Evolutionary conservation across 2,888 invertebrate genomes (phyloP).

Genomic region (Chymomyza caudatula): DNA sequence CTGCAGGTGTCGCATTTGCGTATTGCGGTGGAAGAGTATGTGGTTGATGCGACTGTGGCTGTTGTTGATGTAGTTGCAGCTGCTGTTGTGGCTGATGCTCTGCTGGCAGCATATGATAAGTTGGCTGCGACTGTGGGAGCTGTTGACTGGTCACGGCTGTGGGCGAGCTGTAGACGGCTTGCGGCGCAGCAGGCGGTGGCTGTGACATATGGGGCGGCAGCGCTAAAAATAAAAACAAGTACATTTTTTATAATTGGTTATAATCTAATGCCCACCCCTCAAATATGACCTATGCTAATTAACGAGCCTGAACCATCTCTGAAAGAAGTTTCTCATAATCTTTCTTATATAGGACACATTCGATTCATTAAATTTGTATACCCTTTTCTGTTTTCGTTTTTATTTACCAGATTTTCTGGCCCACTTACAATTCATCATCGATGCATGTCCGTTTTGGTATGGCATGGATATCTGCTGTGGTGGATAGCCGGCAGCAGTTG

Average conservation of each 20-base stretch:
- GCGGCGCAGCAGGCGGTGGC: constrained; percentile 32
- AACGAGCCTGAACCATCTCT: too few species aligned
- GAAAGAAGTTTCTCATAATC: too few species aligned
- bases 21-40: constrained; percentile 47
- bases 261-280: too few species aligned
- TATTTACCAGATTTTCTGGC: background rate
- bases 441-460: constrained; percentile 74
- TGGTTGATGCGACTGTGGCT: constrained; percentile 47
- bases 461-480: constrained; percentile 67
- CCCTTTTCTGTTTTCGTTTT: too few species aligned
- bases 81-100: constrained; percentile 37
- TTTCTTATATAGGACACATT: too few species aligned
- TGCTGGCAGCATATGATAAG: too few species aligned
- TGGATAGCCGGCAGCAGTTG: constrained; percentile 29
- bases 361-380: too few species aligned
- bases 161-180: constrained; percentile 45
- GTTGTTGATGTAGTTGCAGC: constrained; percentile 33
- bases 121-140: constrained; percentile 31
- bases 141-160: constrained; percentile 34
- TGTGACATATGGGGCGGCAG: constrained; percentile 52
- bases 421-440: constrained; percentile 58
- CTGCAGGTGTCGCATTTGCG: constrained; percentile 42
- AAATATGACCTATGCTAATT: too few species aligned
- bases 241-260: background rate
- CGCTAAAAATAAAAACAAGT: constrained; percentile 31